Evolutionary conservation across 2,113 vertebrate species (phyloP), one percentile per base, ranked within the genome.

Genomic region (Oryzias curvinotus): DNA sequence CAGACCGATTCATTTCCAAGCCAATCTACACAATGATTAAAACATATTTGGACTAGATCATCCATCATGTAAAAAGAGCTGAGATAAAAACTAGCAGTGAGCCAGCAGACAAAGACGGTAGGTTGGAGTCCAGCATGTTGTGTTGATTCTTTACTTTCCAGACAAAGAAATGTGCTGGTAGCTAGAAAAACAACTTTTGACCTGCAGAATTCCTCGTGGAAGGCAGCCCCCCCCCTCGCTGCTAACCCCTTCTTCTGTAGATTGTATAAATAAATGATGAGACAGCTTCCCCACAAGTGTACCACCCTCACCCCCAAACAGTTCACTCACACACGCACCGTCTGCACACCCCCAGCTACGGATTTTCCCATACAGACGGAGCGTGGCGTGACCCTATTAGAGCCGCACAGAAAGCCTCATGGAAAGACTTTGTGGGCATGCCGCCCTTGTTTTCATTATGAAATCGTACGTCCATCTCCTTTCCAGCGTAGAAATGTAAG

Each of bases 211-310:
- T 90, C 87, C 84, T 70, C 47, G 57, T 67, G 57, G 75, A 59
- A 82, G 68, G 59, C 77, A 68, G 65, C 57, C 63, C 66, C 21
- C 77, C 68, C 62, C 42, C 68, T 42, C 65, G 54, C 44, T 13
- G 42, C 78, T 75, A 82, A 85, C 82, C 77, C 78, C 83, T 43
- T 86, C 84, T 79, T 88, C 83, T 82, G 83, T 87, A 87, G 85
- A 85, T 77, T 71, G 68, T 79, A 90, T 90, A 75, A 90, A 91
- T 90, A 91, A 89, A 84, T 89, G 66, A 91, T 89, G 85, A 87
- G 68, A 59, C 54, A 78, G 81, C 83, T 77, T 79, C 78, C 81
- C 84, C 65, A 71, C 50, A 85, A 83, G 72, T 57, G 59, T 17
- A 71, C 76, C 62, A 53, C 57, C 77, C 82, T 81, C 55, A 65